Evolutionary conservation across 2,888 invertebrate genomes (phyloP), one percentile per base, ranked within the genome.

Genomic region (Phalera bucephala): DNA sequence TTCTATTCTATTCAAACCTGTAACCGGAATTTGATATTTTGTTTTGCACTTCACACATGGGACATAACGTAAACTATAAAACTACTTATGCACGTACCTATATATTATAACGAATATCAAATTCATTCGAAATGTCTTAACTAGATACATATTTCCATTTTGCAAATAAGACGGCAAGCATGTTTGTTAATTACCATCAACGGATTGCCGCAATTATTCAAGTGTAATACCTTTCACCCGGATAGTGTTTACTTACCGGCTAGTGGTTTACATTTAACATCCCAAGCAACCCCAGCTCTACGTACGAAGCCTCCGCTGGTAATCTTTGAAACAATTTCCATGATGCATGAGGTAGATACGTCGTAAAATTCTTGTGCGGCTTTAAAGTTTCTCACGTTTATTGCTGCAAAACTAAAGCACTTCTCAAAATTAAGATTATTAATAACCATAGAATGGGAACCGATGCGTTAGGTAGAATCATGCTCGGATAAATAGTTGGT

Each of bases 121-220:
- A n/a, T n/a, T n/a, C n/a, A n/a, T n/a, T n/a, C n/a, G n/a, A n/a
- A n/a, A n/a, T n/a, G n/a, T n/a, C n/a, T n/a, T n/a, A n/a, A n/a
- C n/a, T n/a, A n/a, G n/a, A n/a, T 40, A 25, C 17, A 19, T 33
- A 31, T 40, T 33, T 42, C 42, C 42, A 37, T 43, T 40, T 76
- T 64, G n/a, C n/a, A n/a, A n/a, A n/a, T n/a, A n/a, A n/a, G n/a
- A n/a, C n/a, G n/a, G n/a, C n/a, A n/a, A n/a, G n/a, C n/a, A n/a
- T n/a, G n/a, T n/a, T n/a, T n/a, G n/a, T n/a, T n/a, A n/a, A n/a
- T n/a, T n/a, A n/a, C n/a, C n/a, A n/a, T n/a, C n/a, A n/a, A n/a
- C n/a, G n/a, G n/a, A n/a, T n/a, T n/a, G 70, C 65, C 40, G 64
- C 65, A 68, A 80, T 78, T 75, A 77, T 64, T 78, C 75, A 76